Evolutionary conservation across 1,140 invertebrate species (phyloP).

Genomic region (Anastrepha obliqua): DNA sequence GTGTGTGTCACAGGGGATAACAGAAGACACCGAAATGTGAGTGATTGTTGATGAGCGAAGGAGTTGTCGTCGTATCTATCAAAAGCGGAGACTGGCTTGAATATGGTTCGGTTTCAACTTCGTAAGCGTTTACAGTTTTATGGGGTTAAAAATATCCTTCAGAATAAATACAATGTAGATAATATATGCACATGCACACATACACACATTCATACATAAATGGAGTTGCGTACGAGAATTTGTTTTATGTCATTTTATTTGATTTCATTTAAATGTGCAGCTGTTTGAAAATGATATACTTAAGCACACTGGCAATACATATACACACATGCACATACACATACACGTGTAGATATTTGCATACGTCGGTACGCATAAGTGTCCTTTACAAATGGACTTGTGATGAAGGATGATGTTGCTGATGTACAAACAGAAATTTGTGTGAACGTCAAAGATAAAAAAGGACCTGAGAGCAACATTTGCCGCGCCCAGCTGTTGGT

Average conservation of each 20-base stretch:
- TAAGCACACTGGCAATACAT: not conserved
- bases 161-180: not conserved
- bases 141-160: not conserved
- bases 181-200: not conserved
- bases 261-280: constrained; percentile 50
- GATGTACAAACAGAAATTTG: not conserved
- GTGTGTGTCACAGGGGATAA: not conserved
- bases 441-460: constrained; percentile 38
- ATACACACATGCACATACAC: not conserved
- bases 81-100: not conserved
- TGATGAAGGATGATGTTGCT: constrained; percentile 17
- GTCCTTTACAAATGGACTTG: constrained; percentile 39
- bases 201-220: not conserved
- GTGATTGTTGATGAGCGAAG: not conserved
- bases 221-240: not conserved
- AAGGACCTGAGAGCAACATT: constrained; percentile 28
- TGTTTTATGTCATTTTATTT: constrained; percentile 31
- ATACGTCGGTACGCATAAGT: not conserved
- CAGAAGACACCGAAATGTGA: not conserved
- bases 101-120: not conserved
- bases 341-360: not conserved
- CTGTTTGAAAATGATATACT: constrained; percentile 48
- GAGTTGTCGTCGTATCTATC: not conserved
- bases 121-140: not conserved
- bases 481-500: constrained; percentile 35